Base-by-base conservation (phyloP, 2,113 vertebrate genomes). In the Eira barbara region DNA sequence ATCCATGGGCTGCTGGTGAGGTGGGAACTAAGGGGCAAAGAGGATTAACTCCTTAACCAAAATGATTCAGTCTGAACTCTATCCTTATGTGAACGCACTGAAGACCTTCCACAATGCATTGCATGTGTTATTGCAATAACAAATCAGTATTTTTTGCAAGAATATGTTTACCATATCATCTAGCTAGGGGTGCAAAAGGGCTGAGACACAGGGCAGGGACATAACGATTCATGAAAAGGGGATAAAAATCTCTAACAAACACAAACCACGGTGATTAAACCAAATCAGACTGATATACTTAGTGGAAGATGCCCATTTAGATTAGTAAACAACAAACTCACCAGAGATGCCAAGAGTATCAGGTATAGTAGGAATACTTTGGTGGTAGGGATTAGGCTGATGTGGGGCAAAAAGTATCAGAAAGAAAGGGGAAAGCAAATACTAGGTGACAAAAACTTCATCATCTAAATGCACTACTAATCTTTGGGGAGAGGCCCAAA, bases 371-470 rank as follows among this genome's bases (percentile, higher is more conserved):
- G 15, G 23, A 45, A 3, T 6, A 47, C 1, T 15, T 18, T 34
- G 14, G 12, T 23, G 39, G 4, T 45, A 76, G 3, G 11, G 6
- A 65, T 36, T 34, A 12, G 15, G 11, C 6, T 65, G 17, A 13
- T n/a, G 0, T 59, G 23, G 31, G 52, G 59, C 0, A 52, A 21
- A 85, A 7, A 14, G 0, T 34, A 55, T 3, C 31, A 6, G 5
- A 61, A 74, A 89, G 34, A 67, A 94, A 79, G 39, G 76, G 47
- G 36, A 69, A 69, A 47, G 2, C 5, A 67, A 83, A 47, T 12
- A 27, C 3, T 13, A 10, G 3, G 1, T 21, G 23, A 31, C 45
- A 5, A 25, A 63, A 91, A 78, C 11, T 39, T 69, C n/a, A 29
- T 31, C 61, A 94, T 47, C 14, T 82, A 45, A 79, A 52, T 47